Base-by-base conservation (phyloP, 2,113 vertebrate genomes). In the Erythrocercus mccallii region DNA sequence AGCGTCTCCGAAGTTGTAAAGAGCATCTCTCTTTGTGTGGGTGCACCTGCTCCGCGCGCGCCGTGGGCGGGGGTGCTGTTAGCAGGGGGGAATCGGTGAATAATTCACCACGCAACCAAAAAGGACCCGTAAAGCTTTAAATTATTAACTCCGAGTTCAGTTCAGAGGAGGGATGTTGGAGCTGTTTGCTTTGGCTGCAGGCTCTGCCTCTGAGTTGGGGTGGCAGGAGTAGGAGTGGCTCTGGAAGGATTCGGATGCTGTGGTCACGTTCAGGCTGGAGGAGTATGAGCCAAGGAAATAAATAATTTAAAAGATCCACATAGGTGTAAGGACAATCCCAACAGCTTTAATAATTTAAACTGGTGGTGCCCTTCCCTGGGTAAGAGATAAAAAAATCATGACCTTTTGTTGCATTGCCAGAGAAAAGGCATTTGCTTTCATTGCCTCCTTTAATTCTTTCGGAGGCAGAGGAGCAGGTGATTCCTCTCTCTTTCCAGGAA, bases 81-180 rank as follows among this genome's bases (percentile, higher is more conserved):
- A 42, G 80, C 92, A 20, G 82, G 87, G 92, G 87, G 94, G 92
- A 93, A 94, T 79, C 81, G 69, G 95, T 97, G 95, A 98, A 97
- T 98, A 97, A 98, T 98, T 98, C 87, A 98, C 96, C 90, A 45
- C 28, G 23, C 83, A 64, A 92, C 93, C 96, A 54, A 66, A 96
- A 96, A 96, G 95, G 96, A 53, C 92, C 93, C 79, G 2, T 57
- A 44, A 79, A 70, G 91, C 76, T 94, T 93, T 98, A 51, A 97
- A 97, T 98, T 97, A 98, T 97, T 98, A 95, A 98, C 96, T 62
- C 53, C 10, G 35, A 30, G 95, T 91, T 96, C 86, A 64, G 86
- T 93, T 96, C 58, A 45, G 94, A 97, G 97, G 94, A 87, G 96
- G 86, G 97, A 76, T 64, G 92, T 87, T 90, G 92, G 95, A 96